Base-by-base conservation (phyloP, 2,113 vertebrate genomes). In the Megalops atlanticus region DNA sequence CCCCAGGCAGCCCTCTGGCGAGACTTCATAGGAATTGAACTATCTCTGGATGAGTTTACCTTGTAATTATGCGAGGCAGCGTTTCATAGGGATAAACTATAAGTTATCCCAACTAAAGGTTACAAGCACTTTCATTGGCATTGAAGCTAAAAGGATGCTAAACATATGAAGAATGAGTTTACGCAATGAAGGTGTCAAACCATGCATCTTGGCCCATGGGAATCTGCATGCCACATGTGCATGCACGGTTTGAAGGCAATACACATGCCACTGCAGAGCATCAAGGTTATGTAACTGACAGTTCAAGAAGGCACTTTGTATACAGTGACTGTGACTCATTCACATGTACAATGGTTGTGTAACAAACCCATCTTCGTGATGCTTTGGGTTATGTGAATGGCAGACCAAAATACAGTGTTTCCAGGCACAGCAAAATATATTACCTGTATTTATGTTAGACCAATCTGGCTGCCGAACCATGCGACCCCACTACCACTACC, bases 21-120 rank as follows among this genome's bases (percentile, higher is more conserved):
- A 39, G 33, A 72, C 70, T 72, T 72, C 70, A 38, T 10, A 38
- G 12, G 4, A 31, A 38, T 72, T 72, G 70, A 72, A 31, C 58
- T 31, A 64, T 64, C 58, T 64, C n/a, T 64, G 58, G 58, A n/a
- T 64, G 58, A 64, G 31, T 27, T 64, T 64, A 64, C 58, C 58
- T 64, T 31, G 49, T 64, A 64, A 64, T 64, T 64, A 64, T n/a
- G 1, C 11, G n/a, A 64, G n/a, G 31, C 58, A 31, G 58, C n/a
- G 4, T 31, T 64, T 64, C 58, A 27, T 64, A 64, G 31, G 58
- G 24, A 64, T 64, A 64, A 4, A 54, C 49, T 24, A 21, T 24
- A 54, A 54, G 49, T 54, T 54, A 24, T 16, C 49, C 16, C 18
- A 64, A 64, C 58, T 64, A 31, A 0, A 31, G n/a, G 58, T 64